Evolutionary conservation across 2,113 vertebrate species (phyloP).

Genomic region (Ceyx margarethae): DNA sequence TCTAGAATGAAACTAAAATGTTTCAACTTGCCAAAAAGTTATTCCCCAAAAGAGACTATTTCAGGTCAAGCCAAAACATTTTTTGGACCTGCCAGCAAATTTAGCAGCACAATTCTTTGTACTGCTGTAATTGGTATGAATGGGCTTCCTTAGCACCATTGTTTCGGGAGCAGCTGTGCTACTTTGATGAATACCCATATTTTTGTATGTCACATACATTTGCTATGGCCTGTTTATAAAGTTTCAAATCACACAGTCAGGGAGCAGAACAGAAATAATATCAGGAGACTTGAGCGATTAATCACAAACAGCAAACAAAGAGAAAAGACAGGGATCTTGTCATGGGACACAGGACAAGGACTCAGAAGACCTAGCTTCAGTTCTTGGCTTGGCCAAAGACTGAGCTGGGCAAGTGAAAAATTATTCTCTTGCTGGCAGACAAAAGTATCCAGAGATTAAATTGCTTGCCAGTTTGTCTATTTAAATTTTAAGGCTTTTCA

Average conservation of each 20-base stretch:
- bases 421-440: not conserved
- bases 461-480: not conserved
- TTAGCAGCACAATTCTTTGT: slow-evolving; percentile 54
- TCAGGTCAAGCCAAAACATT: slow-evolving; percentile 61
- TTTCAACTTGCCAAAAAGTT: slow-evolving; percentile 47
- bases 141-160: slow-evolving; percentile 53
- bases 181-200: slow-evolving; percentile 60
- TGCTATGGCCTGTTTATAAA: slow-evolving; percentile 50
- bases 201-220: slow-evolving; percentile 44
- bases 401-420: slow-evolving; percentile 34
- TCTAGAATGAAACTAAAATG: not conserved
- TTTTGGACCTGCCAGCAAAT: slow-evolving; percentile 60
- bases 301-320: not conserved
- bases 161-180: slow-evolving; percentile 58
- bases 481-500: slow-evolving; percentile 33
- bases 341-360: not conserved
- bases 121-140: slow-evolving; percentile 61
- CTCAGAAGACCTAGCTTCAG: not conserved
- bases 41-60: slow-evolving; percentile 41
- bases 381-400: not conserved
- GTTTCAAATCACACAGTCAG: slow-evolving; percentile 43
- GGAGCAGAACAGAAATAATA: slow-evolving; percentile 50
- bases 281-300: slow-evolving; percentile 17
- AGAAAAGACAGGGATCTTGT: slow-evolving; percentile 30
- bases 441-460: slow-evolving; percentile 22